These are phyloP conservation scores for Mastigias papua DNA, from an alignment of 30 jellyfish, hydroid and myxozoan species.

Conservation along the genomic window DNA sequence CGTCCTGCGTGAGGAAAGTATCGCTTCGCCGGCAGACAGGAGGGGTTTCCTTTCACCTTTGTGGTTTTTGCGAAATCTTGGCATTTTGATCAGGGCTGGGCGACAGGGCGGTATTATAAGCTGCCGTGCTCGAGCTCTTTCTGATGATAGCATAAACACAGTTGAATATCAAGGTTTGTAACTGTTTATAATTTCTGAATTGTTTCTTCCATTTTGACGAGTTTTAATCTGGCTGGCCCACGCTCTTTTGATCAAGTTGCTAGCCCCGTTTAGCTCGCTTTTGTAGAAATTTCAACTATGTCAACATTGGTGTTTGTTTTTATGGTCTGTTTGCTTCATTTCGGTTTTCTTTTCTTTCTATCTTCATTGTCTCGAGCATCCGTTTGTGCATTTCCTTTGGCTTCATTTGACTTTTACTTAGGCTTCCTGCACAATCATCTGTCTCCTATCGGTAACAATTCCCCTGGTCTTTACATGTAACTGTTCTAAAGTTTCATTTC, in stretches of 20 bases:
- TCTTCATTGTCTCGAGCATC: conserved; percentile 10
- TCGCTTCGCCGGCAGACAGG: conserved; percentile 65
- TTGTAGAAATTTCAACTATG: conserved; percentile 15
- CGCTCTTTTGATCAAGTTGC: background rate
- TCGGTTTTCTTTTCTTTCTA: conserved; percentile 1
- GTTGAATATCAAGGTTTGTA: background rate
- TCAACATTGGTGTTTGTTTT: conserved; percentile 32
- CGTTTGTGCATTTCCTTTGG: conserved; percentile 32
- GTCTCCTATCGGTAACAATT: background rate
- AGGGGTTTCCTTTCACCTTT: conserved; percentile 79
- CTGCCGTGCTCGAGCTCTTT: background rate
- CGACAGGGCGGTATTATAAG: conserved; percentile 9
- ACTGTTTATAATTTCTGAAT: background rate
- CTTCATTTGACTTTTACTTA: background rate
- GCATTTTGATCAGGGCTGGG: conserved; percentile 41
- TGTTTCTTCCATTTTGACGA: background rate
- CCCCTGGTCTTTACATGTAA: background rate
- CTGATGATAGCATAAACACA: background rate
- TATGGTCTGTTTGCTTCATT: conserved; percentile 31
- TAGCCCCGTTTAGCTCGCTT: conserved; percentile 1
- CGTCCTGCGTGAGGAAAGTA: conserved; percentile 22
- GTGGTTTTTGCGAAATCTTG: conserved; percentile 34
- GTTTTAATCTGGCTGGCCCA: background rate
- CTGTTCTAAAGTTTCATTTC: background rate
- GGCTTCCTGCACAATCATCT: background rate